Percentiles rank a stretch among this genome's conserved stretches.
These are phyloP conservation scores for Machimus atricapillus DNA, from an alignment of 2,888 invertebrate genomes.

Conservation along the genomic window DNA sequence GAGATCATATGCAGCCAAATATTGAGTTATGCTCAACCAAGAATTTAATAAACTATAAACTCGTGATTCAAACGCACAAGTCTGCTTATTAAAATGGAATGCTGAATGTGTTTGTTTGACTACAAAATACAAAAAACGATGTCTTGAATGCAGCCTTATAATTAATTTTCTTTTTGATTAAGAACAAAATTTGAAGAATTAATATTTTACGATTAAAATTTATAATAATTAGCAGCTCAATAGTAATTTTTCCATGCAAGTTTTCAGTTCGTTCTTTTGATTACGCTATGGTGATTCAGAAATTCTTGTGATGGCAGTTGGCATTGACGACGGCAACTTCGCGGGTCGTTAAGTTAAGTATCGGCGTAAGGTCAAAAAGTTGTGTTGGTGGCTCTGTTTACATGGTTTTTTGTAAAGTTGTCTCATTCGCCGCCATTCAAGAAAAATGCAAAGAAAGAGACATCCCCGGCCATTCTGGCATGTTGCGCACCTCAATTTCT, in stretches of 20 bases:
- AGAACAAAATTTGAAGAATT: background rate
- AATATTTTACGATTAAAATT: background rate
- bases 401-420: background rate
- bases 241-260: background rate
- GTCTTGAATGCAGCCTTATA: too few species aligned
- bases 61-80: too few species aligned
- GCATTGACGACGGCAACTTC: slow-evolving; percentile 7
- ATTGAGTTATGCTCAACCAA: too few species aligned
- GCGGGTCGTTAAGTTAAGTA: background rate
- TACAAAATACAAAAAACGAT: too few species aligned
- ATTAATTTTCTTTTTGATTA: too few species aligned
- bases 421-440: background rate
- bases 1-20: too few species aligned
- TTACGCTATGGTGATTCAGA: slow-evolving; percentile 24
- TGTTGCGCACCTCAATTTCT: background rate
- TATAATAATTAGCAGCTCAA: background rate
- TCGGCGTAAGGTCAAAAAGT: background rate
- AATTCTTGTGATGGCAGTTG: slow-evolving; percentile 20
- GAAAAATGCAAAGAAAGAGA: background rate
- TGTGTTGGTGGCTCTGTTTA: slow-evolving; percentile 9
- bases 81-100: too few species aligned
- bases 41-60: too few species aligned
- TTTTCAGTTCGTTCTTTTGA: background rate
- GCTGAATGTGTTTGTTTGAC: too few species aligned
- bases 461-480: background rate